Conservation (phyloP, 2,113 vertebrate species). For the Gasterosteus aculeatus region DNA sequence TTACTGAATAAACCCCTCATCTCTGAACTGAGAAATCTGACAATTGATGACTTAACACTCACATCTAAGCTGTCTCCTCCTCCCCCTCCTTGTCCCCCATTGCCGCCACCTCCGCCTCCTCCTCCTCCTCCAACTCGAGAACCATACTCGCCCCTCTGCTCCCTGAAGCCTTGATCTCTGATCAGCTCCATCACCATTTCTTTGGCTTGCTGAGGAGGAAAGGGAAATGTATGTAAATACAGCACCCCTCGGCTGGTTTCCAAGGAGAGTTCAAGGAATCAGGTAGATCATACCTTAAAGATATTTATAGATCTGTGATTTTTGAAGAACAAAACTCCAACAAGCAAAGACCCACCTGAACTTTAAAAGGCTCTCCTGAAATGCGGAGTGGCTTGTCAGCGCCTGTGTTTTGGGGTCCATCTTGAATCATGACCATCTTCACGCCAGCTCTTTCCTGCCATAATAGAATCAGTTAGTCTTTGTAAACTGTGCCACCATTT, state of each 20-base stretch:
- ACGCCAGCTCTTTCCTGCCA: conserved; percentile 94
- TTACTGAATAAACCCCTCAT: accelerated
- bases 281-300: neutral
- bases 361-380: conserved; percentile 98
- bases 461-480: neutral
- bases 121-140: conserved; percentile 88
- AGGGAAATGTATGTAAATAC: neutral
- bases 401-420: conserved; percentile 97
- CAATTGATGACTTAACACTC: conserved; percentile 70
- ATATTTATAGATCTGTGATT: neutral
- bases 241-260: neutral
- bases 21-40: neutral
- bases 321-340: neutral
- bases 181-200: conserved; percentile 99
- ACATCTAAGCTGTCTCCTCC: conserved; percentile 93
- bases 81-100: conserved; percentile 31
- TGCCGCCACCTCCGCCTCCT: conserved; percentile 76
- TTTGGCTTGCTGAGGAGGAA: conserved; percentile 92
- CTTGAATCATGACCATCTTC: conserved; percentile 99
- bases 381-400: conserved; percentile 98
- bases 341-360: conserved; percentile 83
- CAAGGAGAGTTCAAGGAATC: neutral
- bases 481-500: neutral
- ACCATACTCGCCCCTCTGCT: conserved; percentile 96
- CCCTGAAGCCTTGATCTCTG: conserved; percentile 97